Evolutionary conservation across 1,140 invertebrate species (phyloP).

Genomic region (Anastrepha ludens): DNA sequence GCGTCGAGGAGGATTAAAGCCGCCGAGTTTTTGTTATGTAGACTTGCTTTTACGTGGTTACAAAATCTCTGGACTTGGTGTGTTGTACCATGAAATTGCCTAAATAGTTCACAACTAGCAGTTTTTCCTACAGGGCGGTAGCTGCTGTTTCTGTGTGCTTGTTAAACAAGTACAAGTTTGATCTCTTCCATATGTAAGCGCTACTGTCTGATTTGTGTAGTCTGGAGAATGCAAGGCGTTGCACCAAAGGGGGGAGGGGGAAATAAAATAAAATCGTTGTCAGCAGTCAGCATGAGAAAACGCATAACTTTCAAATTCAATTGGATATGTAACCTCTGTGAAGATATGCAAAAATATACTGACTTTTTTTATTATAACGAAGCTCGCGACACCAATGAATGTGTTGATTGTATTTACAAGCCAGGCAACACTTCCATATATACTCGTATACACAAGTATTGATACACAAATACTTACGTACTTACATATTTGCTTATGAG

Average conservation of each 20-base stretch:
- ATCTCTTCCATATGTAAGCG: neutral
- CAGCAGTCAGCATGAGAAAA: neutral
- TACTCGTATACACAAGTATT: neutral
- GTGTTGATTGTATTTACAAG: neutral
- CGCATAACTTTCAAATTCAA: conserved; percentile 23
- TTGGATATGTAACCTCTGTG: neutral
- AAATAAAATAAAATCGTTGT: conserved; percentile 27
- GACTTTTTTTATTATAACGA: neutral
- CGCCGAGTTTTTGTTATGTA: too few species aligned
- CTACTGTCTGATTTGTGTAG: neutral
- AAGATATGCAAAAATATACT: conserved; percentile 9
- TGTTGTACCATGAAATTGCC: too few species aligned
- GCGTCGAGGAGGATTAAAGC: too few species aligned
- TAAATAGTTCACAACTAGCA: too few species aligned
- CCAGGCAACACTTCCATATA: neutral
- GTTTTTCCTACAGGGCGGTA: too few species aligned
- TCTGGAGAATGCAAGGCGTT: neutral
- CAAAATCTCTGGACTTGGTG: too few species aligned
- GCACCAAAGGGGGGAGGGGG: neutral
- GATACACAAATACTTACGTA: neutral
- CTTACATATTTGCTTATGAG: neutral
- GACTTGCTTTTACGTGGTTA: too few species aligned
- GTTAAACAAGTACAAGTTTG: neutral
- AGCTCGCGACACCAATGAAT: neutral
- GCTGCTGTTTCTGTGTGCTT: neutral